Conservation (phyloP, 2,797 vertebrate species). For the Coluber constrictor region DNA sequence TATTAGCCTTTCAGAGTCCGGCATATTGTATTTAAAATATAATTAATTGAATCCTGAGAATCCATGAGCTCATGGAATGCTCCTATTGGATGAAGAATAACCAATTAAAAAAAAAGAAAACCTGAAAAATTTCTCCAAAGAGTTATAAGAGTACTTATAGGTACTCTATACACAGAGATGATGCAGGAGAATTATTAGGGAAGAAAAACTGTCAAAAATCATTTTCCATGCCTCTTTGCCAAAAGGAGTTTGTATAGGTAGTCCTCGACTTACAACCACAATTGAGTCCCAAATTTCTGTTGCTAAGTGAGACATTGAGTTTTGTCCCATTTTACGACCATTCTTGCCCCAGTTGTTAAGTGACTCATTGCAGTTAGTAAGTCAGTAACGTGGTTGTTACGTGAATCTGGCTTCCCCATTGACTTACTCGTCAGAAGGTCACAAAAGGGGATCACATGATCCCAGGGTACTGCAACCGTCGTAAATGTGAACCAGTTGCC, state of each 20-base stretch:
- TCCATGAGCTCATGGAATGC: background rate
- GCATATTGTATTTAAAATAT: background rate
- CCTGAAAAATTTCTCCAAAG: background rate
- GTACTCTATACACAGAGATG: background rate
- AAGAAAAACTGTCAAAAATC: background rate
- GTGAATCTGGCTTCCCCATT: too few species aligned
- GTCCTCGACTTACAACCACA: background rate
- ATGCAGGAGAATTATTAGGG: background rate
- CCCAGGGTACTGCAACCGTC: too few species aligned
- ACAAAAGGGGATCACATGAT: too few species aligned
- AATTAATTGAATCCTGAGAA: background rate
- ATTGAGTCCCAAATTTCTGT: too few species aligned
- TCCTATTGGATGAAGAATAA: background rate
- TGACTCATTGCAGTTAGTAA: too few species aligned
- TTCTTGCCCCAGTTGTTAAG: too few species aligned
- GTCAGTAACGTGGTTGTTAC: too few species aligned
- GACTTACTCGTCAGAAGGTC: too few species aligned
- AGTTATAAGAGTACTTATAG: background rate
- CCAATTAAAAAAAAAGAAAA: background rate
- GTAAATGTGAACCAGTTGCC: too few species aligned
- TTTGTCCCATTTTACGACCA: too few species aligned
- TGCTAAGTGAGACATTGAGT: too few species aligned
- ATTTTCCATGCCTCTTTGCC: background rate
- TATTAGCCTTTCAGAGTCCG: background rate
- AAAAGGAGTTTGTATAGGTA: background rate